These are phyloP conservation scores for Bembecia ichneumoniformis DNA, from an alignment of 2,888 invertebrate genomes.

Conservation along the genomic window DNA sequence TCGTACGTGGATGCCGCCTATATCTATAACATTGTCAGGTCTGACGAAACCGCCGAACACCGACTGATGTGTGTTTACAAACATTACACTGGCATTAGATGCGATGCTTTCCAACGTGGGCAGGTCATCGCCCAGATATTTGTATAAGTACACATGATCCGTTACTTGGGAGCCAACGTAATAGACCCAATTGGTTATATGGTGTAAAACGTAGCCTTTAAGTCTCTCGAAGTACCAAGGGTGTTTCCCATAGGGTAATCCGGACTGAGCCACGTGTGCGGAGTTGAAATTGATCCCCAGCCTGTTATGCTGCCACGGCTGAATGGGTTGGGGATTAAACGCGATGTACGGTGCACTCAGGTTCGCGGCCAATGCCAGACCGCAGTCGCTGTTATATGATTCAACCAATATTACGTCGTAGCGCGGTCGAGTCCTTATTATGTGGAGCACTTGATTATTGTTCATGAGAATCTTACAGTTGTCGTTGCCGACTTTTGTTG, in stretches of 20 bases:
- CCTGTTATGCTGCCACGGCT: constrained; percentile 68
- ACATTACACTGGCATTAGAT: constrained; percentile 68
- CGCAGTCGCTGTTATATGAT: constrained; percentile 82
- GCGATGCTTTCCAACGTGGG: constrained; percentile 71
- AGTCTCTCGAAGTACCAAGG: constrained; percentile 62
- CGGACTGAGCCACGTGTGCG: constrained; percentile 57
- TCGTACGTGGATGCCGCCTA: constrained; percentile 76
- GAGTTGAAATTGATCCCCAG: constrained; percentile 67
- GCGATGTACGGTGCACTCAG: constrained; percentile 76
- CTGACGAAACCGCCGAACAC: constrained; percentile 72
- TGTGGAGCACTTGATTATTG: constrained; percentile 66
- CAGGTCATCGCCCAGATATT: constrained; percentile 66
- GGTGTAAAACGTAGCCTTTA: constrained; percentile 51
- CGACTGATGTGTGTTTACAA: constrained; percentile 78
- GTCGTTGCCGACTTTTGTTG: constrained; percentile 62
- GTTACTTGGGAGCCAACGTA: constrained; percentile 57
- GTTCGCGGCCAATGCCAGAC: constrained; percentile 77
- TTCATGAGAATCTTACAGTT: constrained; percentile 64
- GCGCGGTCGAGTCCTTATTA: constrained; percentile 58
- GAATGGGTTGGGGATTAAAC: constrained; percentile 67
- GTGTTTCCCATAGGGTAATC: constrained; percentile 52
- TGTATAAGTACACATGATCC: constrained; percentile 56
- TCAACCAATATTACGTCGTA: constrained; percentile 82
- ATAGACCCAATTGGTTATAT: constrained; percentile 59
- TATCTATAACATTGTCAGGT: constrained; percentile 75